Evolutionary conservation across 2,888 invertebrate species (phyloP), one percentile per base, ranked within the genome.

Genomic region (Amblyjoppa proteus): DNA sequence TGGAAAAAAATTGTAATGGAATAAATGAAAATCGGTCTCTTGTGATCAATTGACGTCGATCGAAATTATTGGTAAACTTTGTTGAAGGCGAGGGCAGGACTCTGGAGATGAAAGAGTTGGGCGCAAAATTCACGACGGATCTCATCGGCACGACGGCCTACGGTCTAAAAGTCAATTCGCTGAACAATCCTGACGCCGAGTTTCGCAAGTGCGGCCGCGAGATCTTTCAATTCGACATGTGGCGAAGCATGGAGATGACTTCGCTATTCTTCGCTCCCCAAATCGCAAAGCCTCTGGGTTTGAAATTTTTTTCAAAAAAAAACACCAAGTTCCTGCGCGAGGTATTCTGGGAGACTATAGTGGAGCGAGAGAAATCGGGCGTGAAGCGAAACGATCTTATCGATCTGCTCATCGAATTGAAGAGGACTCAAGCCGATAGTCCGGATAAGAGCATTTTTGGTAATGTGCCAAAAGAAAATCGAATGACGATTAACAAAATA

Each of bases 131-230:
- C 51, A 91, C 92, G 0, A 93, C 93, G 3, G 95, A 95, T 86
- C 92, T 95, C 1, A 95, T 95, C 81, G 94, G 94, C 4, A 94
- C 94, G 0, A 94, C 94, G 1, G 95, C 95, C 0, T 95, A 93
- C 66, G 95, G 95, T 0, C 90, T 95, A 0, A 91, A 93, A 74
- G 95, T 94, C 0, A 95, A 95, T 84, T 94, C 94, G 2, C 90
- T 95, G 25, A 92, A 91, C 16, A 89, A 94, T 73, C 93, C 94
- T 0, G 90, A 95, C 13, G 92, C 94, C 0, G 93, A 94, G 61
- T 95, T 95, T 79, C 94, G 95, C 0, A 90, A 91, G 6, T 90
- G 91, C 68, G 95, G 95, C 9, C 92, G 93, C 0, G 90, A 91
- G 25, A 92, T 95, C 3, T 95, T 95, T 75, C 74, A 89, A 0